Conservation (phyloP, 2,797 vertebrate species). For the Centroberyx gerrardi region DNA sequence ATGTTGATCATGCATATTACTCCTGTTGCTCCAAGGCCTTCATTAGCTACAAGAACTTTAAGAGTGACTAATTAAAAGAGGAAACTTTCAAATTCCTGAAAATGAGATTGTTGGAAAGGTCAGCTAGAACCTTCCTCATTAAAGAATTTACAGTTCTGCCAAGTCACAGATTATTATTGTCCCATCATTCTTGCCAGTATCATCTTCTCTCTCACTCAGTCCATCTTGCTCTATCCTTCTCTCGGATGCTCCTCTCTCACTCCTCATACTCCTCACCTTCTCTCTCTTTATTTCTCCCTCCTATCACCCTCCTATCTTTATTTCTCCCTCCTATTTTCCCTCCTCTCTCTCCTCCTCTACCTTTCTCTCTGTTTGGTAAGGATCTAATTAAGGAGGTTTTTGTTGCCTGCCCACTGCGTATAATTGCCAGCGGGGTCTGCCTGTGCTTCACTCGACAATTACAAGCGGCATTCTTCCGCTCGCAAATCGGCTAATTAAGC, state of each 20-base stretch:
- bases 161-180: slow-evolving; percentile 22
- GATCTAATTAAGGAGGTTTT: slow-evolving; percentile 81
- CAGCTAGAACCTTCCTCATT: slow-evolving; percentile 52
- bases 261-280: not conserved
- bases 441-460: slow-evolving; percentile 78
- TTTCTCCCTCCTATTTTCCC: slow-evolving; percentile 36
- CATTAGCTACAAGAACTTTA: slow-evolving; percentile 43
- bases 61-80: slow-evolving; percentile 57
- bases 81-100: slow-evolving; percentile 30
- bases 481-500: slow-evolving; percentile 81
- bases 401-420: slow-evolving; percentile 76
- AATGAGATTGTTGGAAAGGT: slow-evolving; percentile 39
- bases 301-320: slow-evolving; percentile 36
- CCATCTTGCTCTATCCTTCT: not conserved
- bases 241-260: not conserved
- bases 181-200: not conserved
- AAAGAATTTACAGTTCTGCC: slow-evolving; percentile 31
- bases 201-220: slow-evolving; percentile 16
- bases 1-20: slow-evolving; percentile 28
- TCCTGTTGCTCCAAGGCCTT: slow-evolving; percentile 40
- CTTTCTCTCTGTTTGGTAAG: slow-evolving; percentile 57
- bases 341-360: slow-evolving; percentile 16
- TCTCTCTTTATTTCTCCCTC: slow-evolving; percentile 19
- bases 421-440: slow-evolving; percentile 75
- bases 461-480: slow-evolving; percentile 72